These are phyloP conservation scores for Drosophila mulleri DNA, from an alignment of 2,888 invertebrate genomes.

Conservation along the genomic window DNA sequence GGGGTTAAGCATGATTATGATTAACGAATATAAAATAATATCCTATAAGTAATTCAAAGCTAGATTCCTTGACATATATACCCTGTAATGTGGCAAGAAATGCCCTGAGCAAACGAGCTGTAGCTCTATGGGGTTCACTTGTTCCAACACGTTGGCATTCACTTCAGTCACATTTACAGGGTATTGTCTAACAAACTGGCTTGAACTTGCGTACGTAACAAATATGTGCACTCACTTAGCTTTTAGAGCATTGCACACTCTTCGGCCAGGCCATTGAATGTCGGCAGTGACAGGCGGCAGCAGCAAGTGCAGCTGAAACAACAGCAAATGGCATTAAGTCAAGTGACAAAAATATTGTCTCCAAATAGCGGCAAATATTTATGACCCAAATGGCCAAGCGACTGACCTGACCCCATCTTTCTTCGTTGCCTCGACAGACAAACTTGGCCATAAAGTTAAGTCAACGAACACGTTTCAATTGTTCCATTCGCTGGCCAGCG, in stretches of 20 bases:
- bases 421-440: conserved; percentile 3
- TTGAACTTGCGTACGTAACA: conserved; percentile 12
- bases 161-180: conserved; percentile 10
- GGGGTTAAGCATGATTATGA: not conserved
- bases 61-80: not conserved
- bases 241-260: conserved; percentile 14
- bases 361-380: conserved; percentile 61
- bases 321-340: conserved; percentile 44
- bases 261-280: conserved; percentile 29
- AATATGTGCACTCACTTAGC: conserved; percentile 39
- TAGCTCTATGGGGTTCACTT: not conserved
- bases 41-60: not conserved
- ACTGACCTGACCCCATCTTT: not conserved
- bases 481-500: conserved; percentile 21
- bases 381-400: conserved; percentile 29
- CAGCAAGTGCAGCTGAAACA: conserved; percentile 24
- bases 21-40: not conserved
- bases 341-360: conserved; percentile 59
- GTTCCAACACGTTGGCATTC: not conserved
- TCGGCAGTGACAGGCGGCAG: conserved; percentile 43
- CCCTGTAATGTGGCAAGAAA: no score
- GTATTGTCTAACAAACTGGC: conserved; percentile 21
- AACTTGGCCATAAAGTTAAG: conserved; percentile 32
- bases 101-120: not conserved
- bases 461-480: conserved; percentile 18